Conservation (phyloP, 2,113 vertebrate species). For the Todiramphus chloris region DNA sequence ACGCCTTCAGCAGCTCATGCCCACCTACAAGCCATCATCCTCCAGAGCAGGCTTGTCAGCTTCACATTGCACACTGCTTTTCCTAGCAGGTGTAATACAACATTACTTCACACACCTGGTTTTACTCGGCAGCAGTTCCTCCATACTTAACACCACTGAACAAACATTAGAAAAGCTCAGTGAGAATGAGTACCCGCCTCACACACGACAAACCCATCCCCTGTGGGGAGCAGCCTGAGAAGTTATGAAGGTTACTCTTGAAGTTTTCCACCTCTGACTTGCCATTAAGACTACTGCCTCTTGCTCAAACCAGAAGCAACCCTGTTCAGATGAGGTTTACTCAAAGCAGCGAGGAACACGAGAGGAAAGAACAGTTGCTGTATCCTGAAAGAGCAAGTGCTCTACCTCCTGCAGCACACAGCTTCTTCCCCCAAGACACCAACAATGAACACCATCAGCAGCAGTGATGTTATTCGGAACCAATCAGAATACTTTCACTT, state of each 20-base stretch:
- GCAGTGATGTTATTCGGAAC: background rate
- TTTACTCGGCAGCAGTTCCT: background rate
- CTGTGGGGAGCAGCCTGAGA: background rate
- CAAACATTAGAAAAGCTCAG: background rate
- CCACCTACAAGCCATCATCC: no score
- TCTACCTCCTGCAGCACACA: background rate
- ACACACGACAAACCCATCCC: background rate
- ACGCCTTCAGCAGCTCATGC: no score
- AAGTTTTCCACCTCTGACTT: background rate
- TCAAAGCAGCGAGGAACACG: background rate
- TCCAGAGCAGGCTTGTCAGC: no score
- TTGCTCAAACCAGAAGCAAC: background rate
- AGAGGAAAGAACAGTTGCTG: background rate
- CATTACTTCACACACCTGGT: background rate
- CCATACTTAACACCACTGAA: background rate
- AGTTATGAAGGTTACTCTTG: background rate
- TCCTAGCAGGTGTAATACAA: background rate
- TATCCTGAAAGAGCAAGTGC: background rate
- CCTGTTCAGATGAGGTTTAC: background rate
- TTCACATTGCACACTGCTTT: no score
- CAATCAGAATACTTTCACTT: background rate
- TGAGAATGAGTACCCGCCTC: background rate
- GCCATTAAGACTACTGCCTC: background rate
- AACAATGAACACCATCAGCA: background rate
- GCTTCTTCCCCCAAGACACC: background rate